Base-by-base conservation (phyloP, 2,888 invertebrate species). In the Phoenoteleia sp. region DNA sequence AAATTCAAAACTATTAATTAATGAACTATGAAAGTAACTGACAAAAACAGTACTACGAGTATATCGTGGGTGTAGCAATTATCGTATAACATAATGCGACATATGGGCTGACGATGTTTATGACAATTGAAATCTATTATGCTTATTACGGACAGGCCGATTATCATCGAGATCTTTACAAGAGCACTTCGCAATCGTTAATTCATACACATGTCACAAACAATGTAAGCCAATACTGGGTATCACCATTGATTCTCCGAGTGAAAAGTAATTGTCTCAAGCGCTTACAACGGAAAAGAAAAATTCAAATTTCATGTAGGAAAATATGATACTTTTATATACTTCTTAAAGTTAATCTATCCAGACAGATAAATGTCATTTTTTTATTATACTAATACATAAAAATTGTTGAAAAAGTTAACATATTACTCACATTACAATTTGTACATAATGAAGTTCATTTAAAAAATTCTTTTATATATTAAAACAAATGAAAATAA, bases 121-220 rank as follows among this genome's bases (percentile, higher is more conserved):
- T 66, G 33, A 69, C 75, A 66, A 69, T 81, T 62, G 81, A 75
- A 81, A 81, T 71, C 75, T 71, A 81, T 75, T 75, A 81, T 56
- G 54, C 54, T 45, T 81, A 81, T 81, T 79, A 79, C 64, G 23
- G 60, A 33, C 62, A 74, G 52, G 29, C 54, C 60, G 75, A 81
- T 81, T 72, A 81, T 21, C 72, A 45, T 74, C 21, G 27, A 29
- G 42, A 56, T 64, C 52, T 75, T 75, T 45, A 39, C 36, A 36
- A 52, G 62, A 3, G 62, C 52, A 49, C 25, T 60, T 60, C 52
- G 67, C 64, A 62, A 71, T 81, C 29, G 36, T 69, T 74, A 60
- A 81, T 67, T 66, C 62, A 75, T 45, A 60, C 58, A 49, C 33
- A 33, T 11, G 4, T 36, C 33, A 72, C 56, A 74, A 74, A 81